Base-by-base conservation (phyloP, 2,888 invertebrate genomes). In the Eupithecia subfuscata region DNA sequence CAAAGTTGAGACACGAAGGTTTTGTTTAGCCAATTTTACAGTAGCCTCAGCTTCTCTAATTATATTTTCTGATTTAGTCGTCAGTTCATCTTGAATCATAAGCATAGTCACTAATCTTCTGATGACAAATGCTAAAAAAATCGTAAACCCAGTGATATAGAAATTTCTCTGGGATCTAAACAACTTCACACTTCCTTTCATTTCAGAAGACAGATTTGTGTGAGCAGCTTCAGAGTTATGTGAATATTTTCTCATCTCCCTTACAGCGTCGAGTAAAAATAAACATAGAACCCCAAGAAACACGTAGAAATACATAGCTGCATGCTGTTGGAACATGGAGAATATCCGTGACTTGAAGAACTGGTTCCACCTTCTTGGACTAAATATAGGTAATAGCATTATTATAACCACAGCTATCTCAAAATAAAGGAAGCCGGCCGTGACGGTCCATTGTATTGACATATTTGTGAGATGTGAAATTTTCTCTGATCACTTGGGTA, bases 161-260 rank as follows among this genome's bases (percentile, higher is more conserved):
- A 97, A 96, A 89, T 97, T 97, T 82, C 97, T 95, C 87, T 97
- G 97, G 2, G 97, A 96, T 80, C 97, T 91, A 88, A 97, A 97
- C 72, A 97, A 91, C 82, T 97, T 96, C 89, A 97, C 96, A 86
- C 96, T 96, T 0, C 95, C 93, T 85, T 96, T 96, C 92, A 96
- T 95, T 88, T 97, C 97, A 70, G 95, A 95, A 69, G 96, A 92
- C 9, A 96, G 90, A 82, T 96, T 94, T 1, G 87, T 81, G 79
- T 93, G 91, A 16, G 89, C 84, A 5, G 74, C 22, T 1, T 93
- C 94, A n/a, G 78, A 77, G 6, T 94, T 87, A 88, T 95, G 89
- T 0, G 96, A 95, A 86, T 97, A 97, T 86, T 97, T 97, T 70
- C 95, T 93, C 91, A 97, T 96, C 86, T 97, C 97, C 79, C 97